phyloP scores from a whole-genome alignment of 92 coral and sea anemone genomes.

The Micromussa lordhowensis region DNA sequence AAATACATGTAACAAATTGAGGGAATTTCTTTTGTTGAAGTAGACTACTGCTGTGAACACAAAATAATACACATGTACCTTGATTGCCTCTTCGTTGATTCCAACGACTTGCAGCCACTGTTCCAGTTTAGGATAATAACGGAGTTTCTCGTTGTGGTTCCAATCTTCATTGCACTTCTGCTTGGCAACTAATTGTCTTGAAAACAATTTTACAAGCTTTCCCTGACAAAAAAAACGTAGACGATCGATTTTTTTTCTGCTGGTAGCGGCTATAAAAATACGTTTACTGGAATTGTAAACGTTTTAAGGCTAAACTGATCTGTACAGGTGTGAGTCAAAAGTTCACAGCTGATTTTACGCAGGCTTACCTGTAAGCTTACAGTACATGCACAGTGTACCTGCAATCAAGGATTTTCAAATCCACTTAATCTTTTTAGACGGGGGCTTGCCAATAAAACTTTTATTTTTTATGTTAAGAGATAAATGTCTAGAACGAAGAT shows the following conservation, averaged over 20 bases:
- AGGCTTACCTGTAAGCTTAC: too few relatives aligned
- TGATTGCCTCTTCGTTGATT: conserved; percentile 74
- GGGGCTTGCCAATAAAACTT: neutral
- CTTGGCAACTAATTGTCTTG: conserved; percentile 89
- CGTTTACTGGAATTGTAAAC: neutral
- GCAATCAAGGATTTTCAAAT: neutral
- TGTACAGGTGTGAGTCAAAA: neutral
- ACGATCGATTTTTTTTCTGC: neutral
- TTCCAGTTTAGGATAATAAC: conserved; percentile 80
- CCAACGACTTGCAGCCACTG: conserved; percentile 98
- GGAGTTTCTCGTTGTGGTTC: conserved; percentile 63
- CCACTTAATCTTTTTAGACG: neutral
- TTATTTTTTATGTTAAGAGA: neutral
- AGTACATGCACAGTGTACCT: too few relatives aligned
- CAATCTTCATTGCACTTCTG: conserved; percentile 73
- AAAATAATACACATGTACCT: conserved; percentile 55
- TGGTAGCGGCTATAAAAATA: neutral
- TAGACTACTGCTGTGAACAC: neutral
- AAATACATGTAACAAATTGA: neutral
- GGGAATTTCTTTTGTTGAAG: neutral
- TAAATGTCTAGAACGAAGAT: neutral
- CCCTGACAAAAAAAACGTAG: conserved; percentile 64
- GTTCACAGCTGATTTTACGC: neutral
- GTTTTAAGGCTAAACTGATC: neutral
- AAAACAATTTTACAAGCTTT: conserved; percentile 92